Base-by-base conservation (phyloP, 2,888 invertebrate species). In the Ferdinandea cuprea region DNA sequence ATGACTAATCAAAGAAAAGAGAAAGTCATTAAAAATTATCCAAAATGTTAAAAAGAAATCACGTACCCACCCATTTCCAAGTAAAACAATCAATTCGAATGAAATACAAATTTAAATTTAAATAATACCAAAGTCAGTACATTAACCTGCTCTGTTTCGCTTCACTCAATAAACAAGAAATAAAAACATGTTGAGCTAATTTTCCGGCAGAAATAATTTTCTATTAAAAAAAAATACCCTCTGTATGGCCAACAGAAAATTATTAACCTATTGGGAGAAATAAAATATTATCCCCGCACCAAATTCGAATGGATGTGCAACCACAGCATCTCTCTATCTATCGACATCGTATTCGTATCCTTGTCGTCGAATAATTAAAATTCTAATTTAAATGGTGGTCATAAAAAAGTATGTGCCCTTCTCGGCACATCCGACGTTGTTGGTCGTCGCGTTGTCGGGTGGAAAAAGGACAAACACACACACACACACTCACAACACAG, bases 351-450 rank as follows among this genome's bases (percentile, higher is more conserved):
- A 71, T 76, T 66, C 56, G 63, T 73, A 71, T 76, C 76, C 76
- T 65, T 81, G 81, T 81, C 81, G 81, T 77, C 81, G 71, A 81
- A 81, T 81, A 81, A 81, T 81, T 81, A 81, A 81, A 81, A 81
- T 81, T 81, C 81, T 81, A 81, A 81, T 81, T 81, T 81, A 77
- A 81, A 81, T 81, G 81, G 81, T 77, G 81, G 71, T 52, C 81
- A 81, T 81, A 81, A 81, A 81, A 81, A 81, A 81, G 78, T 83
- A 83, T 78, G 72, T 83, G 77, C 72, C 72, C 61, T 68, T 68
- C 46, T 50, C n/a, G 32, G 25, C 56, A 6, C 7, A 13, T 35
- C 52, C 73, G 46, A 66, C 44, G 59, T 63, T 48, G 69, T 63
- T 42, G 42, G 54, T 42, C 13, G 46, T 54, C 50, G 30, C 40